Conservation (phyloP, 2,888 invertebrate species). For the Dasysyrphus tricinctus region DNA sequence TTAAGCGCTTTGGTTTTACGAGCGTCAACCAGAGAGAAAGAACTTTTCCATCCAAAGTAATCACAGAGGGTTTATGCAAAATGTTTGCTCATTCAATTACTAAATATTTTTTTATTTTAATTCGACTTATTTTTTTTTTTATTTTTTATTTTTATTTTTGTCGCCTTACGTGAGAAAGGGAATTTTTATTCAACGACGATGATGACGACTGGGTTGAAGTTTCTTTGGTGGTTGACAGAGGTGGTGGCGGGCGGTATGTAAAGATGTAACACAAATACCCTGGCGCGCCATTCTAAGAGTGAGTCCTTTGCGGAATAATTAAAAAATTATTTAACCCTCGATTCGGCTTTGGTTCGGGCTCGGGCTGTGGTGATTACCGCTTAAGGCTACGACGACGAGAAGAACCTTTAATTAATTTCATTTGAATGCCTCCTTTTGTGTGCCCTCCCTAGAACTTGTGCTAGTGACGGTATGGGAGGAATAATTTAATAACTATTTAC, state of each 20-base stretch:
- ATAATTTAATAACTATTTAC: constrained; percentile 69
- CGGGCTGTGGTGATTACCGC: constrained; percentile 63
- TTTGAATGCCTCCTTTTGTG: constrained; percentile 70
- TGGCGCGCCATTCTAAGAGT: constrained; percentile 50
- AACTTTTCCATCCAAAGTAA: constrained; percentile 42
- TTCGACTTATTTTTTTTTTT: constrained; percentile 5
- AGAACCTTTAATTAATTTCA: constrained; percentile 74
- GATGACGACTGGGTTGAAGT: constrained; percentile 33
- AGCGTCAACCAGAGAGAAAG: constrained; percentile 43
- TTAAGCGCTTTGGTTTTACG: constrained; percentile 54
- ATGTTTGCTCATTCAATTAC: constrained; percentile 70
- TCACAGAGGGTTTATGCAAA: constrained; percentile 52
- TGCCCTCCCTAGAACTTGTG: constrained; percentile 23
- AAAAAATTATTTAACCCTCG: constrained; percentile 69
- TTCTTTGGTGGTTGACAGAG: constrained; percentile 37
- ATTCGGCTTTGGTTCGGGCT: constrained; percentile 40
- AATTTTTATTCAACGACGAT: constrained; percentile 24
- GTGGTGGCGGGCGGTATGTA: constrained; percentile 6
- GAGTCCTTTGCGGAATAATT: constrained; percentile 72
- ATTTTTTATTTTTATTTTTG: constrained; percentile 26
- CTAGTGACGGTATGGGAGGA: constrained; percentile 54
- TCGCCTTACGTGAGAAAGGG: constrained; percentile 61
- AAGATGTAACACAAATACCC: constrained; percentile 58
- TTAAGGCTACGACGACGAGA: constrained; percentile 55
- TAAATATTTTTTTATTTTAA: constrained; percentile 33